phyloP scores from a whole-genome alignment of 2,797 vertebrate species.

The Taeniopygia guttata region DNA sequence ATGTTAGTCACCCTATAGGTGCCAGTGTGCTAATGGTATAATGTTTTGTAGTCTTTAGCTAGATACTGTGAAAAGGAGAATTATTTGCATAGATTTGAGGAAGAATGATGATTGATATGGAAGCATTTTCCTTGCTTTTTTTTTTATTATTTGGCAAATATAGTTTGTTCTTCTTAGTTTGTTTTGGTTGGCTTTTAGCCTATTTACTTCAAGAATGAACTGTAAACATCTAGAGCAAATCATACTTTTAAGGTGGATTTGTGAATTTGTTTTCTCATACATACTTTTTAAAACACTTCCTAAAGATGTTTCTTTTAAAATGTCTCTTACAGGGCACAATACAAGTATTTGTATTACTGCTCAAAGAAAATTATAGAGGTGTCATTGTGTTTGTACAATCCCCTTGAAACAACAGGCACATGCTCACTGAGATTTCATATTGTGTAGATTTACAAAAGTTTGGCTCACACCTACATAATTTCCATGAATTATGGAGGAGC shows the following conservation, averaged over 20 bases:
- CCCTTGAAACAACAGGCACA: neutral
- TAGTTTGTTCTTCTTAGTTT: neutral
- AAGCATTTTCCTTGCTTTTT: neutral
- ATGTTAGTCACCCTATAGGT: neutral
- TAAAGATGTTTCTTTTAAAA: neutral
- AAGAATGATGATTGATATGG: neutral
- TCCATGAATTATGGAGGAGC: neutral
- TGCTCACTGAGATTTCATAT: neutral
- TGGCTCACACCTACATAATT: neutral
- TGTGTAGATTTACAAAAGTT: neutral
- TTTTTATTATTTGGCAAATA: neutral
- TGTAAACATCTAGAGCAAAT: neutral
- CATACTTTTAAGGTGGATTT: neutral
- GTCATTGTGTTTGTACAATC: neutral
- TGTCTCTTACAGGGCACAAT: neutral
- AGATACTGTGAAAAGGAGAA: neutral
- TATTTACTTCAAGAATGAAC: neutral
- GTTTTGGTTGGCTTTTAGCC: neutral
- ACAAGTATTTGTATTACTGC: neutral
- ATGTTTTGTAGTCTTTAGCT: neutral
- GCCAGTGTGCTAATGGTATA: neutral
- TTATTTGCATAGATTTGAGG: neutral
- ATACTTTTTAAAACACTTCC: neutral
- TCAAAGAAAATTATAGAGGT: neutral
- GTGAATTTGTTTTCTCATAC: neutral